Evolutionary conservation across 2,888 invertebrate genomes (phyloP).

Genomic region (Dicyrtoma fusca): DNA sequence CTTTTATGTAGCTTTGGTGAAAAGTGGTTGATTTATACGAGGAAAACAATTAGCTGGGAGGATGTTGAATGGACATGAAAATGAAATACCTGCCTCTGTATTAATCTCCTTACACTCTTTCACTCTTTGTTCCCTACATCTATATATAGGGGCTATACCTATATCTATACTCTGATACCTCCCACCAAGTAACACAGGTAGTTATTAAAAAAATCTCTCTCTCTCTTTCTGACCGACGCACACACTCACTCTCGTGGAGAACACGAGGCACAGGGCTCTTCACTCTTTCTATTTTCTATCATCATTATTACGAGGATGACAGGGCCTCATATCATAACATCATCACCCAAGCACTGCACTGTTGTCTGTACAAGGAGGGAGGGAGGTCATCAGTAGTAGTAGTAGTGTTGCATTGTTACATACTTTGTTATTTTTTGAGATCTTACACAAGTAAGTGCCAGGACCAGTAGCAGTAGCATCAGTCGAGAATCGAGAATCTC

Average conservation of each 20-base stretch:
- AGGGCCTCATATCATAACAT: too few relatives aligned
- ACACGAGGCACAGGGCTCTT: constrained; percentile 11
- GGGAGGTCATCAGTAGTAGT: too few relatives aligned
- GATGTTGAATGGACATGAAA: not conserved
- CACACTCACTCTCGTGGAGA: constrained; percentile 18
- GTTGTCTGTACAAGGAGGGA: too few relatives aligned
- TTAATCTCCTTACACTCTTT: not conserved
- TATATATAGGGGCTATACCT: too few relatives aligned
- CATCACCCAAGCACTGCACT: too few relatives aligned
- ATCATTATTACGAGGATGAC: not conserved
- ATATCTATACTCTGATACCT: too few relatives aligned
- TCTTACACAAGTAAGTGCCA: too few relatives aligned
- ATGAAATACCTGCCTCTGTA: not conserved
- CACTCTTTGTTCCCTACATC: not conserved
- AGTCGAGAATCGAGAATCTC: too few relatives aligned
- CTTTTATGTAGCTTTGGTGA: constrained; percentile 2
- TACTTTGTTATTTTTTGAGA: not conserved
- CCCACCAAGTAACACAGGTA: constrained; percentile 40
- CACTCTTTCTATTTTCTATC: not conserved
- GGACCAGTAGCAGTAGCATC: too few relatives aligned
- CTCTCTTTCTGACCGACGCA: not conserved
- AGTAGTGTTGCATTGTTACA: too few relatives aligned
- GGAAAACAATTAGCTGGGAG: constrained; percentile 38
- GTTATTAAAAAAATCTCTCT: constrained; percentile 40
- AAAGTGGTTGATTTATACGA: constrained; percentile 34